These are phyloP conservation scores for Telmatochromis sp. DNA, from an alignment of 2,113 vertebrate species.

Conservation along the genomic window DNA sequence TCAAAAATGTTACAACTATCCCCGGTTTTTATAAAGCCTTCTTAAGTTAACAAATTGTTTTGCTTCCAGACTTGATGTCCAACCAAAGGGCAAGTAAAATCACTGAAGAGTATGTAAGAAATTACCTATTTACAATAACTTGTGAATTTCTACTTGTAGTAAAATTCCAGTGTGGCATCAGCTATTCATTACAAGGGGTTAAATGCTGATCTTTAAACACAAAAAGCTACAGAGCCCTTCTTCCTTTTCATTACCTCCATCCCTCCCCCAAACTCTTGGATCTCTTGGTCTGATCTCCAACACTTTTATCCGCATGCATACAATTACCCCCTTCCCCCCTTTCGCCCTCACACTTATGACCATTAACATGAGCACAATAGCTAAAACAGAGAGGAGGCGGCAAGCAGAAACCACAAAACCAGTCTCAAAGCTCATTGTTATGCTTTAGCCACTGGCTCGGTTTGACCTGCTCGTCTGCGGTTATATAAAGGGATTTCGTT, in stretches of 20 bases:
- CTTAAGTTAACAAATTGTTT: background rate
- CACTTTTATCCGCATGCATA: slow-evolving; percentile 51
- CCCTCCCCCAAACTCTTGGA: slow-evolving; percentile 26
- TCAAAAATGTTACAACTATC: background rate
- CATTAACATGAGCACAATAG: slow-evolving; percentile 60
- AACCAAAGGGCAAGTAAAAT: background rate
- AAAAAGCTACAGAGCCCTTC: background rate
- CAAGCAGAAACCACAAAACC: slow-evolving; percentile 4
- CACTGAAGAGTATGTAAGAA: background rate
- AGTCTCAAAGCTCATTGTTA: background rate
- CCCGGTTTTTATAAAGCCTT: background rate
- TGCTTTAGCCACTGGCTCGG: background rate
- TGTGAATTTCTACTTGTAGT: background rate
- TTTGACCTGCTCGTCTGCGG: background rate
- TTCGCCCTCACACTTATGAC: background rate
- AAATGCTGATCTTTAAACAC: background rate
- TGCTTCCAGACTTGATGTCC: accelerated
- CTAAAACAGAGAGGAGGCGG: background rate
- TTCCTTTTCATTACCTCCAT: background rate
- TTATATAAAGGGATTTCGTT: background rate
- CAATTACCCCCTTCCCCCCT: slow-evolving; percentile 49
- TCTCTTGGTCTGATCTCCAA: slow-evolving; percentile 54
- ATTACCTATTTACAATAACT: background rate
- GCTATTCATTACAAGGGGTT: background rate
- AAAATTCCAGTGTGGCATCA: background rate